Evolutionary conservation across 2,797 vertebrate species (phyloP).

Genomic region (Lithobates sylvaticus): DNA sequence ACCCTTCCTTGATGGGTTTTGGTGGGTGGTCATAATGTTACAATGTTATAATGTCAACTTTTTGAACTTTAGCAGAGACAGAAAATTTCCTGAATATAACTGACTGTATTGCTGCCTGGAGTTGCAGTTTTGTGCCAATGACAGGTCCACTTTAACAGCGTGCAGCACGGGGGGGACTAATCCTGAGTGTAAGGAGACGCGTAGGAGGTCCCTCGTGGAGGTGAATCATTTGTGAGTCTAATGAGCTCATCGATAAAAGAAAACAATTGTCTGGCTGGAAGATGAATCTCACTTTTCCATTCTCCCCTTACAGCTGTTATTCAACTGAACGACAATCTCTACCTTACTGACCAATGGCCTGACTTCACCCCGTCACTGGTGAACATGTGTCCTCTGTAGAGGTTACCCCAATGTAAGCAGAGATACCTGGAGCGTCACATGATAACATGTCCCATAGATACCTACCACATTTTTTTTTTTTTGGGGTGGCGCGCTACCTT

Average conservation of each 20-base stretch:
- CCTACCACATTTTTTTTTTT: no score
- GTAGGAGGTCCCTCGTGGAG: conserved; percentile 4
- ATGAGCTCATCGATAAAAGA: conserved; percentile 25
- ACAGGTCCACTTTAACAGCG: neutral
- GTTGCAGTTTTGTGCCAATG: neutral
- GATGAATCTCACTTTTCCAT: neutral
- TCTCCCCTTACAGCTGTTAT: conserved; percentile 20
- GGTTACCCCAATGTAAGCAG: neutral
- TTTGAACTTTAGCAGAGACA: no score
- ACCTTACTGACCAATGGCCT: neutral
- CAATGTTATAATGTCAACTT: no score
- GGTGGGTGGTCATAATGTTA: no score
- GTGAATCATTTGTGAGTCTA: neutral
- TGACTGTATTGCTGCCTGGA: no score
- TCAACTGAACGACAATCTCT: neutral
- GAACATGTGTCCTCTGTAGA: neutral
- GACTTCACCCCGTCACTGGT: neutral
- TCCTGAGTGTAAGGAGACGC: neutral
- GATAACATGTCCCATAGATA: no score
- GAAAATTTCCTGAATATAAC: no score
- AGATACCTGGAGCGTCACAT: no score
- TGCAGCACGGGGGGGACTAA: neutral
- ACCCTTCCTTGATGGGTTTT: no score
- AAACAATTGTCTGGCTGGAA: conserved; percentile 35
- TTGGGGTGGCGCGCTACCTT: no score